These are phyloP conservation scores for Musca vetustissima DNA, from an alignment of 1,140 invertebrate species.

Conservation along the genomic window DNA sequence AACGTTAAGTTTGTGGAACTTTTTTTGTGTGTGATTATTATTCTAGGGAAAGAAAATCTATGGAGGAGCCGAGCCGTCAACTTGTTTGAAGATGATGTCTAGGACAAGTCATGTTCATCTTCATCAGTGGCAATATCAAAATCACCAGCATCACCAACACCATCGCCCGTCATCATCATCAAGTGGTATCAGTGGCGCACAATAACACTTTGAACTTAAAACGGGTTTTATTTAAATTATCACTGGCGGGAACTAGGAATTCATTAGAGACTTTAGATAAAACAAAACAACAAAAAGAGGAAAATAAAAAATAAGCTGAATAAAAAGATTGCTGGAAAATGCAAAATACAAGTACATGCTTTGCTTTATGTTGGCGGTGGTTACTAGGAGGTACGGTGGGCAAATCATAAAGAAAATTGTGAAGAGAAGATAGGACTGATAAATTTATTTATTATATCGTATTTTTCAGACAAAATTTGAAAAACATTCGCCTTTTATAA, in stretches of 20 bases:
- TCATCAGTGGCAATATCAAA: neutral
- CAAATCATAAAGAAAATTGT: too few relatives aligned
- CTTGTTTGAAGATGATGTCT: too few relatives aligned
- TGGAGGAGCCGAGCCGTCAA: too few relatives aligned
- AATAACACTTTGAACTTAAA: slow-evolving; percentile 15
- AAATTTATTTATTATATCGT: too few relatives aligned
- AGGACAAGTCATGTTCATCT: too few relatives aligned
- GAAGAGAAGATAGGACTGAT: too few relatives aligned
- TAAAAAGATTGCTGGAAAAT: too few relatives aligned
- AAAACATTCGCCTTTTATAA: too few relatives aligned
- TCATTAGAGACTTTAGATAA: neutral
- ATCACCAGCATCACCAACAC: neutral
- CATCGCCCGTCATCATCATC: neutral
- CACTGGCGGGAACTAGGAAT: neutral
- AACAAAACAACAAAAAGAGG: neutral
- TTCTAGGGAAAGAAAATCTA: too few relatives aligned
- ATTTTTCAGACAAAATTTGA: too few relatives aligned
- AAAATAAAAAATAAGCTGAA: too few relatives aligned
- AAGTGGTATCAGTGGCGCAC: neutral
- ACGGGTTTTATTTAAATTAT: slow-evolving; percentile 22
- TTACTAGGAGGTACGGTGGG: neutral
- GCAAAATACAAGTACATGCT: neutral
- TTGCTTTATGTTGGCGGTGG: neutral
- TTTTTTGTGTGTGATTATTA: too few relatives aligned
- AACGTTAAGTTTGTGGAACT: neutral